These are phyloP conservation scores for Cassiopea andromeda DNA, from an alignment of 30 jellyfish, hydroid and myxozoan species.

Conservation along the genomic window DNA sequence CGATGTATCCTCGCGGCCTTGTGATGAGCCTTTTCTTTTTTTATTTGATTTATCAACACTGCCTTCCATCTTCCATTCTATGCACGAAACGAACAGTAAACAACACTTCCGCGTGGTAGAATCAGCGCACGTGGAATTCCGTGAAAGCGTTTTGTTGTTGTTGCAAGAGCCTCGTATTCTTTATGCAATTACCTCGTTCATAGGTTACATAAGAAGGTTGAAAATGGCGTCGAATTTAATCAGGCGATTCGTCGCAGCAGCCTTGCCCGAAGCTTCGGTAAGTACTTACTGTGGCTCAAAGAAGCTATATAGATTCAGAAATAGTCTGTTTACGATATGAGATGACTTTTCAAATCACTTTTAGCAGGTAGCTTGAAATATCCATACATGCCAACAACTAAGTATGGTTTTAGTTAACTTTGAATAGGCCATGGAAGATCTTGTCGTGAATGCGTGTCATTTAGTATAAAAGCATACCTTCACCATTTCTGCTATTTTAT, in stretches of 20 bases:
- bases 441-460: no score
- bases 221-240: constrained; percentile 3
- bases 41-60: neutral
- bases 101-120: constrained; percentile 2
- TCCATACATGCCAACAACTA: no score
- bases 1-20: neutral
- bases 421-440: no score
- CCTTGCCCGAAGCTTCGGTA: constrained; percentile 4
- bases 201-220: neutral
- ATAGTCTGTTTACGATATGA: no score
- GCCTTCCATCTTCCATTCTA: neutral
- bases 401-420: no score
- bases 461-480: no score
- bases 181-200: neutral
- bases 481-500: no score
- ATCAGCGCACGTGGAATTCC: constrained; percentile 2
- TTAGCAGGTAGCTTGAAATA: no score
- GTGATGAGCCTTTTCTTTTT: neutral
- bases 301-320: neutral
- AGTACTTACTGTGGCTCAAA: neutral
- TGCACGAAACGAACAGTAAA: neutral
- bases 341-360: no score
- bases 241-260: neutral
- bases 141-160: neutral
- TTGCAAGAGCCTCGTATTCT: constrained; percentile 3